These are phyloP conservation scores for Merluccius polli DNA, from an alignment of 2,797 vertebrate genomes.

Conservation along the genomic window DNA sequence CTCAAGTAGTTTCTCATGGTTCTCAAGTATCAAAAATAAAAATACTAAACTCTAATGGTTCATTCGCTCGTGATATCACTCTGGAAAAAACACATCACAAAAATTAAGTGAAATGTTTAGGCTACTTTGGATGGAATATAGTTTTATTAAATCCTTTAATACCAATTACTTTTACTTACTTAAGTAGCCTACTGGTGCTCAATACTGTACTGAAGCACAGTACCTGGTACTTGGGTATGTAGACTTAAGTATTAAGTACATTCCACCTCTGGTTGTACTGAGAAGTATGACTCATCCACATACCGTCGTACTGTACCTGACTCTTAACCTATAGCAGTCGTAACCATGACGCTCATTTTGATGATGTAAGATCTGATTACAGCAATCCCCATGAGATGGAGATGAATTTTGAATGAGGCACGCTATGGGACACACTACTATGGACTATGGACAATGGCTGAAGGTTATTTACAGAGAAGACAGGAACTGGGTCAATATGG, in stretches of 20 bases:
- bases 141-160: no score
- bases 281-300: background rate
- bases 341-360: background rate
- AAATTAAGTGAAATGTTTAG: no score
- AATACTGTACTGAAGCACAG: background rate
- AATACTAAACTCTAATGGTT: no score
- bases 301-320: background rate
- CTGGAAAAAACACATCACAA: no score
- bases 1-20: no score
- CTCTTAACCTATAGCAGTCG: background rate
- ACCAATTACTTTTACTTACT: background rate
- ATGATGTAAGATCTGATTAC: constrained; percentile 2
- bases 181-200: background rate
- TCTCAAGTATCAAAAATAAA: no score
- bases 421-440: background rate
- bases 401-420: background rate
- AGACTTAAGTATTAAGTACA: background rate
- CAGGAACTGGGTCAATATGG: background rate
- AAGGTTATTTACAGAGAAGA: background rate
- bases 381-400: background rate
- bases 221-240: background rate
- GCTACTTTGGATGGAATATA: no score
- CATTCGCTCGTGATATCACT: no score
- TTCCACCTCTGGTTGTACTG: background rate
- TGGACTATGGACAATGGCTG: background rate